Percentiles rank a stretch among this genome's conserved stretches.
These are phyloP conservation scores for Silurus asotus DNA, from an alignment of 2,113 vertebrate species.

Conservation along the genomic window DNA sequence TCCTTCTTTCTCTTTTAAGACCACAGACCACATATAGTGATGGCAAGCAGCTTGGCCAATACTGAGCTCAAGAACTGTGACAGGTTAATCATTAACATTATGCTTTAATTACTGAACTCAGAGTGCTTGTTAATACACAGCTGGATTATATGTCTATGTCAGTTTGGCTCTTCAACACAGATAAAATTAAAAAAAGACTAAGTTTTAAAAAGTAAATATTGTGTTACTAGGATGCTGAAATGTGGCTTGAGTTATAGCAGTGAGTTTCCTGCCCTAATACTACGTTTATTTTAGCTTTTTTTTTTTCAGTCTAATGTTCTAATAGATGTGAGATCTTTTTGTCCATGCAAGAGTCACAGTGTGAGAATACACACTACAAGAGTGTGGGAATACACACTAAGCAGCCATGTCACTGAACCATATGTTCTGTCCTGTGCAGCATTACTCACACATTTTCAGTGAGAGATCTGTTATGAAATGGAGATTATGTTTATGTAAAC, in stretches of 20 bases:
- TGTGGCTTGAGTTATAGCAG: neutral
- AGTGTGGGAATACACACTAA: neutral
- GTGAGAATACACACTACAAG: slow-evolving; percentile 3
- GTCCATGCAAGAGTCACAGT: neutral
- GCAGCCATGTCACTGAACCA: neutral
- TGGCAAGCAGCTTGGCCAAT: neutral
- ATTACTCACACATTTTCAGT: slow-evolving; percentile 6
- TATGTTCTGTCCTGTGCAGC: neutral
- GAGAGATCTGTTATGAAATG: slow-evolving; percentile 13
- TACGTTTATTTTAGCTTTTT: neutral
- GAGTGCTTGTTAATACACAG: neutral
- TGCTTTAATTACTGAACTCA: neutral
- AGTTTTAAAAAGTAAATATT: slow-evolving; percentile 6
- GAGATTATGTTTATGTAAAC: slow-evolving; percentile 19
- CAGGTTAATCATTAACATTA: slow-evolving; percentile 4
- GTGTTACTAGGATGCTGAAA: neutral
- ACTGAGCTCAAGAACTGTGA: neutral
- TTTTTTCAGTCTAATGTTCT: neutral
- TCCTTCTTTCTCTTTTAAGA: neutral
- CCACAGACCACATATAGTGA: neutral
- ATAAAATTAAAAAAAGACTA: neutral
- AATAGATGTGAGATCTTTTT: neutral
- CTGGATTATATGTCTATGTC: neutral
- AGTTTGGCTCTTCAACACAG: neutral
- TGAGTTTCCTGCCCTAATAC: neutral